These are phyloP conservation scores for Marmota monax DNA, from an alignment of 2,113 vertebrate genomes.

Conservation along the genomic window DNA sequence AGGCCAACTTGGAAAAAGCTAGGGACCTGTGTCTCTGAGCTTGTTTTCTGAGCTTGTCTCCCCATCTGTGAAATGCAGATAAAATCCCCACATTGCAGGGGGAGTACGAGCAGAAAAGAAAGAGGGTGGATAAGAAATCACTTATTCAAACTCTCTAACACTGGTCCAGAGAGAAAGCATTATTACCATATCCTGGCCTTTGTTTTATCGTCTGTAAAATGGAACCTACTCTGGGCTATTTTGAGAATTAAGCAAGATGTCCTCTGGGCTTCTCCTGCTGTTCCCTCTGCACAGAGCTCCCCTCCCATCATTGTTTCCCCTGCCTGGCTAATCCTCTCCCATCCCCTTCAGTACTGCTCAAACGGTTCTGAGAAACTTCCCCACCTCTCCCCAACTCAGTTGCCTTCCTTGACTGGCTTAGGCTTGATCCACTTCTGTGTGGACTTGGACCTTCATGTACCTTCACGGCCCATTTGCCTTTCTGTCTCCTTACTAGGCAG, in stretches of 20 bases:
- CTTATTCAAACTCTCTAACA: neutral
- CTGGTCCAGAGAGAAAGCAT: neutral
- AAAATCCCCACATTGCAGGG: neutral
- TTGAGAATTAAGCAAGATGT: slow-evolving; percentile 2
- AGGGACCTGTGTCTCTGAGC: neutral
- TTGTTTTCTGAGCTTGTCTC: neutral
- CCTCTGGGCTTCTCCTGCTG: neutral
- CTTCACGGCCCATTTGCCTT: neutral
- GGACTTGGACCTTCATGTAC: neutral
- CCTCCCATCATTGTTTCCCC: neutral
- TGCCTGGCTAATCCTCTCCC: neutral
- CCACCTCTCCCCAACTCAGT: neutral
- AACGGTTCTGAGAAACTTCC: neutral
- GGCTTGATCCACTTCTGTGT: neutral
- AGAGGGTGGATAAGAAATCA: neutral
- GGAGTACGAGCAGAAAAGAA: neutral
- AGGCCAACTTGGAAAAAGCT: neutral
- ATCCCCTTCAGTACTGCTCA: neutral
- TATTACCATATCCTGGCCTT: neutral
- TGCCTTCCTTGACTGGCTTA: neutral
- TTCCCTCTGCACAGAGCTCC: neutral
- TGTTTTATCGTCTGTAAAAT: neutral
- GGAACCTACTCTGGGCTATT: neutral
- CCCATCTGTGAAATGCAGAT: neutral
- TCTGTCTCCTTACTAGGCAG: neutral